Evolutionary conservation across 2,888 invertebrate genomes (phyloP), one percentile per base, ranked within the genome.

Genomic region (Argyra leucocephala): DNA sequence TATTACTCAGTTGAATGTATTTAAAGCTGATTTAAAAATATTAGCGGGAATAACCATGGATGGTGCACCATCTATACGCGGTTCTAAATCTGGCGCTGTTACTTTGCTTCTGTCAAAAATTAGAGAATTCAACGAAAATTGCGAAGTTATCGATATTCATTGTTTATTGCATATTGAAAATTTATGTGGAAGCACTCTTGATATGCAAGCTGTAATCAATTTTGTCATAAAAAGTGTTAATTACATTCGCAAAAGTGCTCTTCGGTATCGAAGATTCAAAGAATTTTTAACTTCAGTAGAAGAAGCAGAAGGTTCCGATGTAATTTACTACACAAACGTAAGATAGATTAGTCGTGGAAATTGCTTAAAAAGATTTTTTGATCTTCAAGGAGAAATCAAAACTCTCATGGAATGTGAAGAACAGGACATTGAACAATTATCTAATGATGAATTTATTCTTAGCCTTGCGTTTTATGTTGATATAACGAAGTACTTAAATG

Each of bases 331-430:
- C 26, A 26, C 26, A 26, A 26, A 26, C 26, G 26, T 26, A 26
- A 26, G 26, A 9, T 26, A 9, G 26, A 4, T 26, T 26, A 26
- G 26, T 26, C 61, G 65, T 31, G 63, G 66, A 57, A 63, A 57
- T 59, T 63, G 48, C 60, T 63, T 66, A 31, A 22, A 62, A 37
- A 63, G 65, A 57, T 65, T 65, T 65, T 65, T 23, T 57, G 63
- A 65, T 15, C 57, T 65, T 24, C 18, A 2, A 36, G 12, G 63
- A 21, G 60, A 65, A 63, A 65, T 65, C 18, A 23, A 60, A 15
- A 57, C 57, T 18, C 63, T 63, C 63, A 21, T 64, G 23, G n/a
- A 9, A 15, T 12, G 60, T 22, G 21, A 60, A 9, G 12, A 15
- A n/a, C 12, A 24, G 15, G 60, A 37, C 12, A 37, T 60, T 24